phyloP scores from a whole-genome alignment of 2,888 invertebrate genomes.

The Ennomos erosarius region DNA sequence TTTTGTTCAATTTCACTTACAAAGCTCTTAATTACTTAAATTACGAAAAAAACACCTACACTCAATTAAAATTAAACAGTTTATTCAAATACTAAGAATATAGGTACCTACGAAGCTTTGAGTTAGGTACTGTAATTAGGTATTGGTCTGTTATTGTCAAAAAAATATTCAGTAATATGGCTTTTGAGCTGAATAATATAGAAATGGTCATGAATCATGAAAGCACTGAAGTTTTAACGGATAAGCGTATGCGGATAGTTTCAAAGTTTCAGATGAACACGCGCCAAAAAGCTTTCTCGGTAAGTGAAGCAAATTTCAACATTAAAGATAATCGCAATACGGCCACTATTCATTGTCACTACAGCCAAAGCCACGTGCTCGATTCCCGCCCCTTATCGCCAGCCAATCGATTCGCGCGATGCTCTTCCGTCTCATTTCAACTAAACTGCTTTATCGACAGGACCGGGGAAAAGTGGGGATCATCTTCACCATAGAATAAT shows the following conservation, averaged over 20 bases:
- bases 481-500: constrained; percentile 53
- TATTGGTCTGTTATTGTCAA: no score
- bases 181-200: neutral
- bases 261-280: constrained; percentile 53
- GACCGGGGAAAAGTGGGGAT: constrained; percentile 56
- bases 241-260: constrained; percentile 21
- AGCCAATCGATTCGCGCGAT: constrained; percentile 78
- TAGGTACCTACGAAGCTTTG: no score
- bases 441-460: constrained; percentile 74
- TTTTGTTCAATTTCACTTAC: constrained; percentile 1
- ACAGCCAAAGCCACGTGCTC: constrained; percentile 75
- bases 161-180: no score
- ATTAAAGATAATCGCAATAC: constrained; percentile 60
- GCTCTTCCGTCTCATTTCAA: constrained; percentile 66
- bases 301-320: constrained; percentile 61
- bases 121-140: no score
- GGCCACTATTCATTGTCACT: constrained; percentile 57
- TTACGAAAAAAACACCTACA: no score
- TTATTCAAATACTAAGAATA: no score
- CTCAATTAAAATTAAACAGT: no score
- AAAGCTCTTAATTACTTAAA: no score
- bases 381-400: constrained; percentile 74
- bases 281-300: constrained; percentile 53
- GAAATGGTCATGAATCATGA: no score
- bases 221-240: constrained; percentile 20